Conservation (phyloP, 2,113 vertebrate genomes). For the Istiophorus platypterus region DNA sequence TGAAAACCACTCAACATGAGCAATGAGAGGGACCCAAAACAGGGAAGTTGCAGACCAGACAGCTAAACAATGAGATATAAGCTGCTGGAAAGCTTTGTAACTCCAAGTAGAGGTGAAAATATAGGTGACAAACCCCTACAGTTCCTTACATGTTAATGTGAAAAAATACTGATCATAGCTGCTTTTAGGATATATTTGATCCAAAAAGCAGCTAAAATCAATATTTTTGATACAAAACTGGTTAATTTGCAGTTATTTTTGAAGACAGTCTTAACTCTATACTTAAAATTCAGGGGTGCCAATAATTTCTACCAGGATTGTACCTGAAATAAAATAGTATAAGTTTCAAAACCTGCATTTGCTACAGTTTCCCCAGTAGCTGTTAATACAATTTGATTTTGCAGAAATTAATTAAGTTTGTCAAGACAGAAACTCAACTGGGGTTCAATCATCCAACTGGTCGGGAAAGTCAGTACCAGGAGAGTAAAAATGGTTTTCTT, state of each 20-base stretch:
- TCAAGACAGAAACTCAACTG: slow-evolving; percentile 5
- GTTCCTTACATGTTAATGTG: not conserved
- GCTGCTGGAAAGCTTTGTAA: not conserved
- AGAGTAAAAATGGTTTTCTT: slow-evolving; percentile 43
- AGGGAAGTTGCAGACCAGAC: not conserved
- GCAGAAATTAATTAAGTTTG: slow-evolving; percentile 12
- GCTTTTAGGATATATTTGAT: too few species aligned
- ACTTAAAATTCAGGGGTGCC: too few species aligned
- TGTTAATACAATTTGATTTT: slow-evolving; percentile 10
- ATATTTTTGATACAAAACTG: too few species aligned
- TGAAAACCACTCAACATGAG: not conserved
- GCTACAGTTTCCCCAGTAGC: not conserved
- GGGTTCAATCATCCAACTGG: slow-evolving; percentile 19
- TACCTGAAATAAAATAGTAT: not conserved
- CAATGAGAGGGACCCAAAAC: not conserved
- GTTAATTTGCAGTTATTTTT: too few species aligned
- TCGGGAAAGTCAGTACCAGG: slow-evolving; percentile 30
- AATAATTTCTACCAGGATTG: too few species aligned
- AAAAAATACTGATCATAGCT: too few species aligned
- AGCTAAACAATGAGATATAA: slow-evolving; percentile 10
- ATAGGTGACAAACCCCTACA: not conserved
- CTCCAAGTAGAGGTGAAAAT: slow-evolving; percentile 7
- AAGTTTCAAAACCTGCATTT: not conserved
- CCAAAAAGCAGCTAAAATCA: too few species aligned
- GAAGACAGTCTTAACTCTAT: too few species aligned